Conservation (phyloP, 2,888 invertebrate genomes). For the Eupsilia transversa region DNA sequence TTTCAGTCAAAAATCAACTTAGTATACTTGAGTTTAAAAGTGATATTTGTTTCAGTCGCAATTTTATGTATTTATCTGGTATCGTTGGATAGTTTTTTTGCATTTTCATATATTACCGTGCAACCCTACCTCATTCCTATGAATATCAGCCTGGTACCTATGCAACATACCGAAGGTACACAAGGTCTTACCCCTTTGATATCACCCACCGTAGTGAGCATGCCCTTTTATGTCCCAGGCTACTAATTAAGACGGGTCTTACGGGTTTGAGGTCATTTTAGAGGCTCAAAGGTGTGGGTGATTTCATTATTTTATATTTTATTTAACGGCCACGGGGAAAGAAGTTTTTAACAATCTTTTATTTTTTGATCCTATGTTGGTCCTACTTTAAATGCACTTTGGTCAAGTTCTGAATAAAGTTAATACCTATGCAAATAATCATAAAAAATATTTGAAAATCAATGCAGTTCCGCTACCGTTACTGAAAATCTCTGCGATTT, state of each 20-base stretch:
- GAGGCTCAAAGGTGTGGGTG: conserved; percentile 37
- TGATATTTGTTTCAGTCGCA: too few species aligned
- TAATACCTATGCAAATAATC: not conserved
- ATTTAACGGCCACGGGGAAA: not conserved
- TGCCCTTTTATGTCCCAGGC: conserved; percentile 60
- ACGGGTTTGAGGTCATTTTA: conserved; percentile 37
- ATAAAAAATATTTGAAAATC: not conserved
- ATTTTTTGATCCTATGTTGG: not conserved
- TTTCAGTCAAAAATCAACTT: too few species aligned
- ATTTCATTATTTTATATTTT: conserved; percentile 14
- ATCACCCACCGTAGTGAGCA: conserved; percentile 65
- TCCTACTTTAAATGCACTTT: not conserved
- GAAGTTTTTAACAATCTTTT: not conserved
- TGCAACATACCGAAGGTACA: conserved; percentile 38
- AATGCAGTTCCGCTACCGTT: not conserved
- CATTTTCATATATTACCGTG: not conserved
- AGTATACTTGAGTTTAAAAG: too few species aligned
- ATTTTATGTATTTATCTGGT: too few species aligned
- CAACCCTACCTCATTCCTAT: conserved; percentile 39
- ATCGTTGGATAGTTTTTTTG: too few species aligned
- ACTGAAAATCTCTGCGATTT: not conserved
- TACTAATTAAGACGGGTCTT: conserved; percentile 66
- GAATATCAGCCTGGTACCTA: conserved; percentile 14
- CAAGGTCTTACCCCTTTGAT: conserved; percentile 67
- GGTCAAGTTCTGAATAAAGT: not conserved